Evolutionary conservation across 2,888 invertebrate genomes (phyloP).

Genomic region (Andrena fulva): DNA sequence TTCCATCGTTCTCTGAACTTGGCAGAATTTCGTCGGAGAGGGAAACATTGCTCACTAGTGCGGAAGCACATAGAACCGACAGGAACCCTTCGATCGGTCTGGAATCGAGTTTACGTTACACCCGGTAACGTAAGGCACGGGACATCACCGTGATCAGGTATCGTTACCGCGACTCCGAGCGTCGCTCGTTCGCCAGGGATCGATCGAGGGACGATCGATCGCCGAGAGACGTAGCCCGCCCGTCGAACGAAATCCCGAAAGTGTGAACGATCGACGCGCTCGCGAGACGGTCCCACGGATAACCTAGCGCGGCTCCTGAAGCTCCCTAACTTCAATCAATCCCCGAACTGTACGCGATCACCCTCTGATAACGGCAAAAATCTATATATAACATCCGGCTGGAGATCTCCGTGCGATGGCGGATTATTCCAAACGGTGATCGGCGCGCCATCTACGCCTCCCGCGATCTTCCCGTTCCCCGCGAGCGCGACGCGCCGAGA

Average conservation of each 20-base stretch:
- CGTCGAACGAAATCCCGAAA: conserved; percentile 29
- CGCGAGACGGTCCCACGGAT: conserved; percentile 60
- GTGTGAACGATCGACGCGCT: conserved; percentile 62
- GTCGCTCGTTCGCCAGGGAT: conserved; percentile 28
- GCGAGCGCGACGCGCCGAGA: not conserved
- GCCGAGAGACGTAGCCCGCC: not conserved
- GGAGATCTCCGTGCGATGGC: conserved; percentile 46
- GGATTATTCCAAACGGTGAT: conserved; percentile 50
- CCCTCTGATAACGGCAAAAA: conserved; percentile 80
- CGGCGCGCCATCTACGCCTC: conserved; percentile 17
- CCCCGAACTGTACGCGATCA: conserved; percentile 73
- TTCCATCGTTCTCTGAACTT: conserved; percentile 61
- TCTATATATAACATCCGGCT: conserved; percentile 74
- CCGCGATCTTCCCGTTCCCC: not conserved
- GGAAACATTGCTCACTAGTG: conserved; percentile 76
- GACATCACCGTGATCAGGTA: conserved; percentile 46
- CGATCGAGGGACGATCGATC: conserved; percentile 17
- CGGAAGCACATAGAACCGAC: conserved; percentile 77
- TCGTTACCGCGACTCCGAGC: conserved; percentile 32
- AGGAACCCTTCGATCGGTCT: conserved; percentile 62
- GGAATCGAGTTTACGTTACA: conserved; percentile 40
- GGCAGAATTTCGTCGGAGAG: conserved; percentile 77
- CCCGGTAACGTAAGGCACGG: conserved; percentile 21
- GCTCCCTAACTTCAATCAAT: conserved; percentile 64
- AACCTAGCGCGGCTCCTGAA: conserved; percentile 68